phyloP scores from a whole-genome alignment of 2,888 invertebrate species.

The Atethmia centrago region DNA sequence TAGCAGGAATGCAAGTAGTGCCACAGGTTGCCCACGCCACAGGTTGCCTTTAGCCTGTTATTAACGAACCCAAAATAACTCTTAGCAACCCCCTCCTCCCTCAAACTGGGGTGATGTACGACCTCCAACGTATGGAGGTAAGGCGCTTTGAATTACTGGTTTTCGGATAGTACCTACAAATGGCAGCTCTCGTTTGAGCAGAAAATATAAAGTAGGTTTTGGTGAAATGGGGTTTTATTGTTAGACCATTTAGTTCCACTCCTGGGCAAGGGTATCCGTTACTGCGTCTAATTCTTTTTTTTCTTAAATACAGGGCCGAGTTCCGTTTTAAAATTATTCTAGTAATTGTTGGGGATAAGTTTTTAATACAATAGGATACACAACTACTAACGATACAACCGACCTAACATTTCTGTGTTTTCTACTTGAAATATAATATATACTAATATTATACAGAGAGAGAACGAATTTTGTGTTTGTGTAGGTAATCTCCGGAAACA shows the following conservation, averaged over 20 bases:
- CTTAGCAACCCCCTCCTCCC: slow-evolving; percentile 51
- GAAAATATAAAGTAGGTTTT: slow-evolving; percentile 27
- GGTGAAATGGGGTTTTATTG: not conserved
- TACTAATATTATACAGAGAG: too few relatives aligned
- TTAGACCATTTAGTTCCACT: not conserved
- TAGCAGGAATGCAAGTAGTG: slow-evolving; percentile 61
- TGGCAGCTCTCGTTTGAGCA: not conserved
- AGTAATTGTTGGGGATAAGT: not conserved
- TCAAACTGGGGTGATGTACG: slow-evolving; percentile 39
- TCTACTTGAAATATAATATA: not conserved
- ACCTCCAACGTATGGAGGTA: slow-evolving; percentile 22
- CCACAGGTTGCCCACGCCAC: slow-evolving; percentile 80
- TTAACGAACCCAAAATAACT: slow-evolving; percentile 77
- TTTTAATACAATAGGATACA: not conserved
- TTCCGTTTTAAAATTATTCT: not conserved
- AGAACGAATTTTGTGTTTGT: too few relatives aligned
- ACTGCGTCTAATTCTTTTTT: not conserved
- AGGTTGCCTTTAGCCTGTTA: slow-evolving; percentile 80
- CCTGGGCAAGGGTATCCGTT: not conserved
- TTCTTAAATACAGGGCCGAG: too few relatives aligned
- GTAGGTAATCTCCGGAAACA: too few relatives aligned
- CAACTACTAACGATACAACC: not conserved
- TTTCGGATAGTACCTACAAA: slow-evolving; percentile 35
- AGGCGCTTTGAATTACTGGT: slow-evolving; percentile 30
- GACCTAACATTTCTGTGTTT: not conserved